Conservation (phyloP, 2,113 vertebrate species). For the Elachura formosa region DNA sequence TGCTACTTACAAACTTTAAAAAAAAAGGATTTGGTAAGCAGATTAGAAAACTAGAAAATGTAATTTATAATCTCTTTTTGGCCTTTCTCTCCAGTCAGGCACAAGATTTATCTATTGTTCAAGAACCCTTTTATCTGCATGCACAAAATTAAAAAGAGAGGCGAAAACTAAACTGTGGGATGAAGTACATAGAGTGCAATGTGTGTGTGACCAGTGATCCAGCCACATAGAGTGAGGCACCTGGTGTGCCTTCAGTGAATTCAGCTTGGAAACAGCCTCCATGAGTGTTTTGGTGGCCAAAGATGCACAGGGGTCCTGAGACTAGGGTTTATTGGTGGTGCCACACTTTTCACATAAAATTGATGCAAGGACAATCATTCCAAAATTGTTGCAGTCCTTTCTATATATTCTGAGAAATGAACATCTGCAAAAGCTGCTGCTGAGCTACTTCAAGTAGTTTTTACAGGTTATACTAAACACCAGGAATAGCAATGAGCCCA, state of each 20-base stretch:
- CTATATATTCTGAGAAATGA: background rate
- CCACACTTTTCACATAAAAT: rapidly evolving
- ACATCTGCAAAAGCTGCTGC: background rate
- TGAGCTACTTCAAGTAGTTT: background rate
- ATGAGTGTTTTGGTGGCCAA: rapidly evolving
- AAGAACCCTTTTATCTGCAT: background rate
- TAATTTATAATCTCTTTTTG: slow-evolving; percentile 9
- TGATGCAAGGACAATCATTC: background rate
- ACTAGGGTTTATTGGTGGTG: background rate
- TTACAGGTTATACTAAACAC: too few relatives aligned
- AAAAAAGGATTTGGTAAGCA: slow-evolving; percentile 24
- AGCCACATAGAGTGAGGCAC: background rate
- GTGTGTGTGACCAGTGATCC: background rate
- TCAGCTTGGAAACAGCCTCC: background rate
- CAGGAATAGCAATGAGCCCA: background rate
- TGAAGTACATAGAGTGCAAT: background rate
- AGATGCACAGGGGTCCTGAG: background rate
- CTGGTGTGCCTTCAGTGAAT: background rate
- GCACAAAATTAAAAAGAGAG: background rate
- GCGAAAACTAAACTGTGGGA: background rate
- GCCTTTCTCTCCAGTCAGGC: background rate
- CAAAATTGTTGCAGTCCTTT: background rate
- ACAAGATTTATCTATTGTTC: background rate
- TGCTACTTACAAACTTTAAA: slow-evolving; percentile 6
- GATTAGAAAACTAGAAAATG: background rate